phyloP scores from a whole-genome alignment of 2,113 vertebrate genomes.

The Agelaius tricolor region DNA sequence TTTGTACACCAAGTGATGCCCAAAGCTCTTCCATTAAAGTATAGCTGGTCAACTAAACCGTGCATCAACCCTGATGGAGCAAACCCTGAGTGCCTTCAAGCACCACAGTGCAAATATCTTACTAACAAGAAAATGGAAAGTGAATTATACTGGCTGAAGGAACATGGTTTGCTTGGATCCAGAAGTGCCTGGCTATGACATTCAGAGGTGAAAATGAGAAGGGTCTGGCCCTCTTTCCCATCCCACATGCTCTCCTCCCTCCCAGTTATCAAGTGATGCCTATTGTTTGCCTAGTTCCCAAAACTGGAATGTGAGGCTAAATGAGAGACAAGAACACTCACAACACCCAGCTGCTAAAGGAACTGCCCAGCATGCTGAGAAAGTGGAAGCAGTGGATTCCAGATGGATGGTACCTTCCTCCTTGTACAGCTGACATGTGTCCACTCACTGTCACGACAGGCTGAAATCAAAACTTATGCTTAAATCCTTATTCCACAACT shows the following conservation, averaged over 20 bases:
- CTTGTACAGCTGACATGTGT: rapidly evolving
- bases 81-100: neutral
- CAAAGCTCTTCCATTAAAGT: neutral
- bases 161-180: neutral
- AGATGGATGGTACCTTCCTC: neutral
- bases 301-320: neutral
- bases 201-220: neutral
- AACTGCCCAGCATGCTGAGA: neutral
- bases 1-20: neutral
- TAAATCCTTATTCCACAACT: neutral
- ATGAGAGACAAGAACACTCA: neutral
- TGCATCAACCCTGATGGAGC: neutral
- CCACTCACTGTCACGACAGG: neutral
- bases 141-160: neutral
- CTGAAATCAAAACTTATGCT: neutral
- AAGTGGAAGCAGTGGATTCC: neutral
- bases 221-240: neutral
- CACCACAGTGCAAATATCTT: neutral
- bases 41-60: neutral
- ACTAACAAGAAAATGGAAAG: neutral
- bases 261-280: neutral
- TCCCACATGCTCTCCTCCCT: neutral
- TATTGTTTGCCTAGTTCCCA: neutral
- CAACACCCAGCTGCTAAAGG: neutral
- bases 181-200: neutral